Evolutionary conservation across 1,140 invertebrate species (phyloP), one percentile per base, ranked within the genome.

Genomic region (Drosophila miranda): DNA sequence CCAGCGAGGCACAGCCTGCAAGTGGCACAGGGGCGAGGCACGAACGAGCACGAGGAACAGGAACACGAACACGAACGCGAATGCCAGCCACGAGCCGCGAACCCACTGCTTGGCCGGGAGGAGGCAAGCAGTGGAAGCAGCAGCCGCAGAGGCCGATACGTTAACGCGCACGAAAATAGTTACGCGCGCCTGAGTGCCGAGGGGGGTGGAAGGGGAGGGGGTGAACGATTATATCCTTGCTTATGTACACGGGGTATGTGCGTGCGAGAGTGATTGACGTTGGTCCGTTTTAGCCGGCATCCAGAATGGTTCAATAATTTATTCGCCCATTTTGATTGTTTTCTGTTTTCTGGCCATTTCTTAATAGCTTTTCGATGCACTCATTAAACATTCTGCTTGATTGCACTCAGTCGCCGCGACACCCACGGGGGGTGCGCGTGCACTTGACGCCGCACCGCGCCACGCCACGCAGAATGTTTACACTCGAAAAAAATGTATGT

Each of bases 401-500:
- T 51, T 51, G 49, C 49, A 30, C 23, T 28, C 34, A 38, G 4
- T 38, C 11, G 34, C 4, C 34, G 8, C 3, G 30, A 3, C 30
- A 2, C 28, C 28, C 28, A 30, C 30, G 30, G 0, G 2, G 8
- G 8, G 28, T 30, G 28, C 28, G 7, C 28, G 28, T 30, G 28
- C 30, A 34, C 30, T 34, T 30, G 7, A 23, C 23, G 16, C 16
- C 16, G 16, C 16, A 3, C 28, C 28, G 1, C 28, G 6, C 28
- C 7, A 4, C 30, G 9, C 2, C 34, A 13, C 34, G 34, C 34
- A 38, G 34, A 13, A 13, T 56, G 26, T 28, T 73, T 30, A 21
- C 54, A 73, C 75, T 64, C 28, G 14, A 75, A 79, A 79, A 83
- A 78, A 75, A 46, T 48, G 41, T 5, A 38, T 38, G 11, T 13